Evolutionary conservation across 2,797 vertebrate species (phyloP).

Genomic region (Hoplostethus mediterraneus): DNA sequence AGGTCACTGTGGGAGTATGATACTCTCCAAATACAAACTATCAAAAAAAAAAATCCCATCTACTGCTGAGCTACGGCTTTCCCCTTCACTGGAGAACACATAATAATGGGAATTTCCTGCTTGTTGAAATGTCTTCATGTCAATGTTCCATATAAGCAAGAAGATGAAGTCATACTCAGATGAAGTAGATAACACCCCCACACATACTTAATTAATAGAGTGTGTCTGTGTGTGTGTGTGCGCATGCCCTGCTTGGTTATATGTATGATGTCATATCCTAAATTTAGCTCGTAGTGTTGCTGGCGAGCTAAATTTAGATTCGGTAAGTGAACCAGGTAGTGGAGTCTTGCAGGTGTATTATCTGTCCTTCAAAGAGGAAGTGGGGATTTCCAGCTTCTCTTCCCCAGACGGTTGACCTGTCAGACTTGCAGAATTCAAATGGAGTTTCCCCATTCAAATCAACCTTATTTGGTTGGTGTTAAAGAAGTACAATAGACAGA

Average conservation of each 20-base stretch:
- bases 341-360: not conserved
- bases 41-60: no score
- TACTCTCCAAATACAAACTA: no score
- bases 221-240: not conserved
- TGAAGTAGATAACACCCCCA: not conserved
- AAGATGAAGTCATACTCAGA: conserved; percentile 1
- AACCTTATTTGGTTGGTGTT: no score
- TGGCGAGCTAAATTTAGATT: not conserved
- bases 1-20: no score
- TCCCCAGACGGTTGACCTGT: not conserved
- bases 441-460: conserved; percentile 14
- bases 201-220: not conserved
- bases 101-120: conserved; percentile 1
- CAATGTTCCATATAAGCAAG: not conserved
- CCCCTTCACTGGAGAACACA: no score
- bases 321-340: not conserved
- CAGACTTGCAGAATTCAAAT: no score
- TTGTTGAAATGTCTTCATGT: not conserved
- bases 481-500: no score
- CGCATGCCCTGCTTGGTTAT: not conserved
- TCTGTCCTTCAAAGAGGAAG: conserved; percentile 32
- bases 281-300: not conserved
- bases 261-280: not conserved
- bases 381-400: conserved; percentile 27
- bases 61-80: no score